Evolutionary conservation across 2,797 vertebrate species (phyloP).

Genomic region (Ciconia nigra): DNA sequence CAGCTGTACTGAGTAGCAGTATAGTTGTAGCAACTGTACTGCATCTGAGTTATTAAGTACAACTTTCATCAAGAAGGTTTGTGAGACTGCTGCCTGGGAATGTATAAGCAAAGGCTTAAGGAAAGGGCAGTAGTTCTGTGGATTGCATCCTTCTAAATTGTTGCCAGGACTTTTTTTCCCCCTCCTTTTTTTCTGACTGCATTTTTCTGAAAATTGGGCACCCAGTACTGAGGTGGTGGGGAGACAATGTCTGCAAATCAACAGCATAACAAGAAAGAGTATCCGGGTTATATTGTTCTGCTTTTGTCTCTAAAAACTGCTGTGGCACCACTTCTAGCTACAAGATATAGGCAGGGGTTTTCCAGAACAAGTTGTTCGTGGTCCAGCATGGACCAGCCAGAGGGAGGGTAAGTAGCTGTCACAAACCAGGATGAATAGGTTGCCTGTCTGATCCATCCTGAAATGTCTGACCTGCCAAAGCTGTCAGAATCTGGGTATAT

Average conservation of each 20-base stretch:
- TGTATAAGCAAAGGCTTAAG: background rate
- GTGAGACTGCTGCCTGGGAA: background rate
- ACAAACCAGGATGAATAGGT: background rate
- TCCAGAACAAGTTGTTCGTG: background rate
- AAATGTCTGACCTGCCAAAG: background rate
- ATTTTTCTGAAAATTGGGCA: background rate
- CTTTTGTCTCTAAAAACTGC: background rate
- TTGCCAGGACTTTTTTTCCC: background rate
- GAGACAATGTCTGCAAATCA: background rate
- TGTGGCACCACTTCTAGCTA: background rate
- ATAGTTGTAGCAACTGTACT: background rate
- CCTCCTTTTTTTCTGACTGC: background rate
- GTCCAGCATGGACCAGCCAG: background rate
- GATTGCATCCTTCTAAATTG: background rate
- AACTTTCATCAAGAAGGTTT: background rate
- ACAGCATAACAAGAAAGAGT: background rate
- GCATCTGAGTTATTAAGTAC: background rate
- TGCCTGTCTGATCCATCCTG: slow-evolving; percentile 13
- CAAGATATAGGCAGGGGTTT: background rate
- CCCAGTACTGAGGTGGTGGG: background rate
- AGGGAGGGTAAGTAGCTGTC: background rate
- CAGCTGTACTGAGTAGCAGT: background rate
- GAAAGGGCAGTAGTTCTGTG: background rate
- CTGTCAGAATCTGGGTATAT: background rate
- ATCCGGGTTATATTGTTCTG: background rate